Percentiles rank a stretch among this genome's conserved stretches.
Evolutionary conservation across 92 coral and sea anemone genomes (phyloP).

Genomic region (Actinostola sp.): DNA sequence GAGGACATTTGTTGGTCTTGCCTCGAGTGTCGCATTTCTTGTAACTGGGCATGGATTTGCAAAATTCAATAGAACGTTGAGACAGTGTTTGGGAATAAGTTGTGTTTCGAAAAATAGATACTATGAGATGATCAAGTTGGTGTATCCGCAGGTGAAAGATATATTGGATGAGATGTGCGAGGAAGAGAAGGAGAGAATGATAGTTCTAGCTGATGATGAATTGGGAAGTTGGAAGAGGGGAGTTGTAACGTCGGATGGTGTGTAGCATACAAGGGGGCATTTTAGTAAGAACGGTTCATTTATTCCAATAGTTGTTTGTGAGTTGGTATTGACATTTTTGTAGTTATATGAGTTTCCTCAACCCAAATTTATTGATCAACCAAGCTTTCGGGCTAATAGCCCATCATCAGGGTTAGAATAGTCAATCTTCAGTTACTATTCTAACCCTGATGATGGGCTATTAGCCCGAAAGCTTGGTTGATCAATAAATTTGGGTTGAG

Average conservation of each 20-base stretch:
- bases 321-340: too few species aligned
- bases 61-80: slow-evolving; percentile 4
- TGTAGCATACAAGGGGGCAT: slow-evolving; percentile 66
- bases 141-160: slow-evolving; percentile 37
- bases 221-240: slow-evolving; percentile 56
- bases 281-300: slow-evolving; percentile 20
- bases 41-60: slow-evolving; percentile 44
- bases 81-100: slow-evolving; percentile 40
- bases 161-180: too few species aligned
- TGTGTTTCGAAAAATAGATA: slow-evolving; percentile 40
- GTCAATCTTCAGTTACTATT: too few species aligned
- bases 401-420: too few species aligned
- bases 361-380: too few species aligned
- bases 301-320: too few species aligned
- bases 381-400: too few species aligned
- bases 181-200: slow-evolving; percentile 50
- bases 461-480: too few species aligned
- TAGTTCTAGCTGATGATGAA: slow-evolving; percentile 6
- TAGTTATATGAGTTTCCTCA: too few species aligned
- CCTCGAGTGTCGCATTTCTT: background rate
- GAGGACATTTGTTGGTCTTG: background rate
- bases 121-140: slow-evolving; percentile 45
- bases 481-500: too few species aligned
- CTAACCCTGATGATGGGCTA: too few species aligned
- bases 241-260: slow-evolving; percentile 67